Evolutionary conservation across 1,140 invertebrate species (phyloP).

Genomic region (Lethrus apterus): DNA sequence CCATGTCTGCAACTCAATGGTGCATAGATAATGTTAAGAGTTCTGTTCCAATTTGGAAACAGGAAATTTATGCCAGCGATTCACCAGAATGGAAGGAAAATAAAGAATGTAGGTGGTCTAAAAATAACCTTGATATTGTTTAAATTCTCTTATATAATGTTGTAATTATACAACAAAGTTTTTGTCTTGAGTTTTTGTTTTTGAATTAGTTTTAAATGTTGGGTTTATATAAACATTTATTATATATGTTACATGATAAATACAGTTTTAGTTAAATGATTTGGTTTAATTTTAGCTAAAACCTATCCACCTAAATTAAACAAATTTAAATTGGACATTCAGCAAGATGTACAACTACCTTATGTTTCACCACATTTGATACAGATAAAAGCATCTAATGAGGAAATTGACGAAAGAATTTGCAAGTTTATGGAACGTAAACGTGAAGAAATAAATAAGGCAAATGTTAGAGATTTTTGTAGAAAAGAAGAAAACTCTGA

Average conservation of each 20-base stretch:
- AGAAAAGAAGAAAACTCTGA: slow-evolving; percentile 35
- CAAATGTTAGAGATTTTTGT: slow-evolving; percentile 62
- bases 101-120: slow-evolving; percentile 65
- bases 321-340: slow-evolving; percentile 24
- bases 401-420: slow-evolving; percentile 53
- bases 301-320: slow-evolving; percentile 23
- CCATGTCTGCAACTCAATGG: slow-evolving; percentile 73
- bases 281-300: slow-evolving; percentile 11
- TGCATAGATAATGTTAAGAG: slow-evolving; percentile 83
- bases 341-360: slow-evolving; percentile 33
- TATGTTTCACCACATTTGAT: slow-evolving; percentile 44
- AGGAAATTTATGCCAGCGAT: slow-evolving; percentile 73
- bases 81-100: slow-evolving; percentile 66
- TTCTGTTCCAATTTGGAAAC: slow-evolving; percentile 93
- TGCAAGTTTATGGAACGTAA: slow-evolving; percentile 56
- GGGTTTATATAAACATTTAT: too few species aligned
- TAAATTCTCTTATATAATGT: slow-evolving; percentile 6
- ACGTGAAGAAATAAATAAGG: slow-evolving; percentile 54
- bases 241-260: not conserved
- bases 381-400: slow-evolving; percentile 52
- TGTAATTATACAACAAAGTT: too few species aligned
- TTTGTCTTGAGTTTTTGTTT: too few species aligned
- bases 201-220: too few species aligned
- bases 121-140: slow-evolving; percentile 7
- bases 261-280: not conserved